These are phyloP conservation scores for Virgularia gustaviana DNA, from an alignment of 92 coral and sea anemone genomes.

Conservation along the genomic window DNA sequence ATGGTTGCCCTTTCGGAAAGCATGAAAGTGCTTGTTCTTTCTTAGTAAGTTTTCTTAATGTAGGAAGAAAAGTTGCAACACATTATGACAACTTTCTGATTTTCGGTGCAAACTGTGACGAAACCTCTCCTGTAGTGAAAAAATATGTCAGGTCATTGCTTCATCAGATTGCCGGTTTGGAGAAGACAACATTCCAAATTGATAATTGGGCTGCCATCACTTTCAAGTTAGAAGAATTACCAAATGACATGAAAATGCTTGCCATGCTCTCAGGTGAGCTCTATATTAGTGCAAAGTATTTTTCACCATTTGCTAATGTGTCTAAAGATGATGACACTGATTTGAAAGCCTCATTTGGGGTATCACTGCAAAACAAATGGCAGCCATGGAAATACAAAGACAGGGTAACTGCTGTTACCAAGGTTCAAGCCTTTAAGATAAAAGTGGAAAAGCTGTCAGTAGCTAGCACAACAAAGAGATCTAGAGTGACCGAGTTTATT, in stretches of 20 bases:
- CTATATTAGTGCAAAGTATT: slow-evolving; percentile 51
- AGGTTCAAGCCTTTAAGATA: slow-evolving; percentile 15
- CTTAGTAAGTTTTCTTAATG: slow-evolving; percentile 53
- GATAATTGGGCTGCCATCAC: slow-evolving; percentile 18
- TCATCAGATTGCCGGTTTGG: slow-evolving; percentile 38
- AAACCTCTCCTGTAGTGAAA: neutral
- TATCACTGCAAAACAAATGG: slow-evolving; percentile 19
- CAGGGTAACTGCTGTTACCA: slow-evolving; percentile 8
- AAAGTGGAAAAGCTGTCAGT: neutral
- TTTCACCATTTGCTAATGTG: slow-evolving; percentile 67
- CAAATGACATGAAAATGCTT: slow-evolving; percentile 1
- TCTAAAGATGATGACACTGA: slow-evolving; percentile 50
- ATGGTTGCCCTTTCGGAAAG: slow-evolving; percentile 63
- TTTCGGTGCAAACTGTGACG: neutral
- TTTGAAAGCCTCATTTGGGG: slow-evolving; percentile 31
- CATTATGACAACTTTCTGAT: slow-evolving; percentile 36
- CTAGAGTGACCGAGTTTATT: slow-evolving; percentile 20
- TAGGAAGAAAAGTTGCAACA: slow-evolving; percentile 42
- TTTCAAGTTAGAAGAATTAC: slow-evolving; percentile 5
- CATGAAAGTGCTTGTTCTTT: slow-evolving; percentile 54
- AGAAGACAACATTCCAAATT: slow-evolving; percentile 43
- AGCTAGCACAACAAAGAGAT: neutral
- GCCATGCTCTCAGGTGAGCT: slow-evolving; percentile 20
- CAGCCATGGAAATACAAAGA: slow-evolving; percentile 14
- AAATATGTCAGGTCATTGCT: slow-evolving; percentile 5